A percentile compares a stretch with the other conserved stretches of the same genome.
These are phyloP conservation scores for Drosophila silvestris DNA, from an alignment of 2,888 invertebrate species.

Conservation along the genomic window DNA sequence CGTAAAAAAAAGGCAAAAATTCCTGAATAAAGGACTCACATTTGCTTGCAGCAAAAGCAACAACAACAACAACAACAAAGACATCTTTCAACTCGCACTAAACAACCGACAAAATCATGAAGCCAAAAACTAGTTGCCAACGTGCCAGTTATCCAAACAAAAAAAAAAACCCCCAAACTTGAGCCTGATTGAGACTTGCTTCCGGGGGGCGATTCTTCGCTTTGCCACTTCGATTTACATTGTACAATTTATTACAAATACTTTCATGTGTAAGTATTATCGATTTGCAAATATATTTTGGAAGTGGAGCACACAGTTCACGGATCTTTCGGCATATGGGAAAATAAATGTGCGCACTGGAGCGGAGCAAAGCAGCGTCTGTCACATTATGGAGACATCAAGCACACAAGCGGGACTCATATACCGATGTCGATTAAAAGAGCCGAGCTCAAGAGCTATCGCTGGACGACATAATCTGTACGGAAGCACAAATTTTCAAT, in stretches of 20 bases:
- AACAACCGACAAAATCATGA: conserved; percentile 38
- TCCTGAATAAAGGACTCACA: conserved; percentile 28
- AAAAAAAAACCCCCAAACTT: conserved; percentile 12
- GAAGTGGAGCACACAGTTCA: conserved; percentile 15
- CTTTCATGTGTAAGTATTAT: conserved; percentile 58
- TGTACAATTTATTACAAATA: conserved; percentile 69
- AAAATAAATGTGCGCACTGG: conserved; percentile 65
- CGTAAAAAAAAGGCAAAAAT: conserved; percentile 42
- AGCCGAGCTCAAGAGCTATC: background rate
- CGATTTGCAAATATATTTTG: conserved; percentile 51
- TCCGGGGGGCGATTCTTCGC: conserved; percentile 31
- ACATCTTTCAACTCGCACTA: conserved; percentile 27
- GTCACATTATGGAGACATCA: conserved; percentile 76
- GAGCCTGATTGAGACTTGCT: conserved; percentile 57
- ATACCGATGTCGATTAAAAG: conserved; percentile 63
- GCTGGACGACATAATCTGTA: conserved; percentile 40
- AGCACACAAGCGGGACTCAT: conserved; percentile 75
- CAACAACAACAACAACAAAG: conserved; percentile 9
- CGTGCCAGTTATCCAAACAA: conserved; percentile 19
- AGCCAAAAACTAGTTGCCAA: conserved; percentile 46
- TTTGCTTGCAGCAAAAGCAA: conserved; percentile 38
- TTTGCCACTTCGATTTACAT: conserved; percentile 59
- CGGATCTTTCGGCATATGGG: conserved; percentile 21
- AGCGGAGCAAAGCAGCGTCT: conserved; percentile 51
- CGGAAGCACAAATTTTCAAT: conserved; percentile 49